These are phyloP conservation scores for Carassius carassius DNA, from an alignment of 2,113 vertebrate species.

Conservation along the genomic window DNA sequence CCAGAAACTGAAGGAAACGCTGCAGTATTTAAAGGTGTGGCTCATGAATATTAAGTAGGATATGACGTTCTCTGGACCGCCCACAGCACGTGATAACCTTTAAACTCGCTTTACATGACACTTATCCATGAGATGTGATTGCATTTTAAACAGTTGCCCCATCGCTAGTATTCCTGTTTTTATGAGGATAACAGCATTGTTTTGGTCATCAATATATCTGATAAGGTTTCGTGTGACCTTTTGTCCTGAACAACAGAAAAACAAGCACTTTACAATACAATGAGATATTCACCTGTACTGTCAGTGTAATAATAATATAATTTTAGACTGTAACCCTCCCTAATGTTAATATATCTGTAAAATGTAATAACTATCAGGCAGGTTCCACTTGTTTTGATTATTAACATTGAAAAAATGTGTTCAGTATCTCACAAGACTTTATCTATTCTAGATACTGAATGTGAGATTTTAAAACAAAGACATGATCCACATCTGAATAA, in stretches of 20 bases:
- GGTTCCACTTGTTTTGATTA: too few relatives aligned
- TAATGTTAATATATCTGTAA: too few relatives aligned
- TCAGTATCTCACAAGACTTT: not conserved
- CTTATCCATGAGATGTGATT: not conserved
- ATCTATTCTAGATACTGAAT: not conserved
- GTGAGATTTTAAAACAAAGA: not conserved
- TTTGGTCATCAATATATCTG: not conserved
- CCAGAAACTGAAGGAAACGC: too few relatives aligned
- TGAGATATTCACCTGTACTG: too few relatives aligned
- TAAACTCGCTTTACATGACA: not conserved
- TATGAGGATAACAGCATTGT: not conserved
- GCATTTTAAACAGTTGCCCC: too few relatives aligned
- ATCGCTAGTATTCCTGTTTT: not conserved
- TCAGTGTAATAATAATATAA: too few relatives aligned
- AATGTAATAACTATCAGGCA: too few relatives aligned
- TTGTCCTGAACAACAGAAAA: too few relatives aligned
- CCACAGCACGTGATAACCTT: not conserved
- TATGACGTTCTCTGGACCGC: too few relatives aligned
- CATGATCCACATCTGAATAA: not conserved
- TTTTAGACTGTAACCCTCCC: too few relatives aligned
- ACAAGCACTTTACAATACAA: too few relatives aligned
- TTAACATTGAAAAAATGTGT: too few relatives aligned
- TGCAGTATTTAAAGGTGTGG: not conserved
- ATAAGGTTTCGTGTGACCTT: not conserved
- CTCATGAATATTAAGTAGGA: not conserved